Evolutionary conservation across 2,113 vertebrate genomes (phyloP), one percentile per base, ranked within the genome.

Genomic region (Ictalurus furcatus): DNA sequence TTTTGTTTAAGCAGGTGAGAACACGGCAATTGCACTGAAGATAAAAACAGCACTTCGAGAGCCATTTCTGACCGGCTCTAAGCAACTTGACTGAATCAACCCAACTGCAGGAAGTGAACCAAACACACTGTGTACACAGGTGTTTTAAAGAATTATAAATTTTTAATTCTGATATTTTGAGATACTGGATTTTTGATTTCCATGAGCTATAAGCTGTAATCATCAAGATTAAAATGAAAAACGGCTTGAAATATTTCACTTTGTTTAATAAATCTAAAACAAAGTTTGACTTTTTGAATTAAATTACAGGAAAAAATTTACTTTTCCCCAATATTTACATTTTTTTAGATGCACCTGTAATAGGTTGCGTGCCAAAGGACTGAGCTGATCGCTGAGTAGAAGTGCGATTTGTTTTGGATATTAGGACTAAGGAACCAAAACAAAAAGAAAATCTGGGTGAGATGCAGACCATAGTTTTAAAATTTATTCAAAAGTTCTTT

Each of bases 391-490:
- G 14, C n/a, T 73, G 30, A 21, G 34, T 16, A 37, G 16, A 73
- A 19, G 8, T 37, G 30, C 17, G 1, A 2, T 40, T 0, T 23
- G 2, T 25, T 40, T 40, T 25, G 37, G 71, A 44, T 40, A 80
- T 80, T 56, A 30, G 14, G 14, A 52, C 11, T 11, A 1, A n/a
- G 23, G 11, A 28, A 52, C 21, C 44, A 78, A 78, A 52, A 28
- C 1, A 0, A 52, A 73, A n/a, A n/a, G 0, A 37, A 37, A 28
- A 28, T 0, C 9, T 65, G 2, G 8, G 3, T 37, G 16, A 21
- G 67, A 30, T 69, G n/a, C 48, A 48, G 48, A 48, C 48, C 40
- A 44, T 40, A 40, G 40, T 40, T 40, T 40, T 40, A 40, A 40
- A 40, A 40, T 40, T 40, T 40, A 40, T 40, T 40, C 40, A 40